These are phyloP conservation scores for Lates calcarifer DNA, from an alignment of 2,113 vertebrate species.

Conservation along the genomic window DNA sequence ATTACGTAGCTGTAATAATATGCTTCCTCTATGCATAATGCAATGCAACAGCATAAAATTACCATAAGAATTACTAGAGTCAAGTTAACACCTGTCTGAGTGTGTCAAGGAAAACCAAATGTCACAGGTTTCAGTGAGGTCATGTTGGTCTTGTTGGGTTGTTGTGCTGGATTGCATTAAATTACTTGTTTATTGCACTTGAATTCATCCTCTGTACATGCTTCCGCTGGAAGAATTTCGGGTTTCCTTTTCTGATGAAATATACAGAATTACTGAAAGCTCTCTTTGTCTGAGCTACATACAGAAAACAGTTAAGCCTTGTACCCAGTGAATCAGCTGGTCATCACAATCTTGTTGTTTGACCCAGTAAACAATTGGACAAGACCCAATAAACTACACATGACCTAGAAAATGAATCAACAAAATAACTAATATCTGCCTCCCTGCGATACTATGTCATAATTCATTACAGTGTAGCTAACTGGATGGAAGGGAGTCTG, in stretches of 20 bases:
- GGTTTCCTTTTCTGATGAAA: constrained; percentile 6
- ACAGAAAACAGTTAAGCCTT: constrained; percentile 61
- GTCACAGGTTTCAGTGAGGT: not conserved
- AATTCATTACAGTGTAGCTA: not conserved
- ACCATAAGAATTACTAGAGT: not conserved
- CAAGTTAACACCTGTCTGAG: not conserved
- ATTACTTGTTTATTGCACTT: not conserved
- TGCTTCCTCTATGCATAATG: not conserved
- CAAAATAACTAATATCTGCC: not conserved
- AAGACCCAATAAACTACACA: not conserved
- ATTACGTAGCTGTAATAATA: not conserved
- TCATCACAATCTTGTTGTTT: constrained; percentile 59
- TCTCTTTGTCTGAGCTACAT: constrained; percentile 56
- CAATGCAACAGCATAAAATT: not conserved
- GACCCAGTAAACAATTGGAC: constrained; percentile 8
- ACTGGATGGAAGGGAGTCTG: too few relatives aligned
- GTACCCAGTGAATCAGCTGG: constrained; percentile 72
- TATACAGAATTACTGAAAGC: constrained; percentile 45
- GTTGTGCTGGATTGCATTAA: not conserved
- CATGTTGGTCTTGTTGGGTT: not conserved
- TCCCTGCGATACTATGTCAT: constrained; percentile 7
- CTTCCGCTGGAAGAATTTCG: constrained; percentile 2
- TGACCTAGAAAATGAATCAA: not conserved
- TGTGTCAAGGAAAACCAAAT: not conserved
- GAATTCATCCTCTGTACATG: not conserved